These are phyloP conservation scores for Thomomys bottae DNA, from an alignment of 2,113 vertebrate species.

Conservation along the genomic window DNA sequence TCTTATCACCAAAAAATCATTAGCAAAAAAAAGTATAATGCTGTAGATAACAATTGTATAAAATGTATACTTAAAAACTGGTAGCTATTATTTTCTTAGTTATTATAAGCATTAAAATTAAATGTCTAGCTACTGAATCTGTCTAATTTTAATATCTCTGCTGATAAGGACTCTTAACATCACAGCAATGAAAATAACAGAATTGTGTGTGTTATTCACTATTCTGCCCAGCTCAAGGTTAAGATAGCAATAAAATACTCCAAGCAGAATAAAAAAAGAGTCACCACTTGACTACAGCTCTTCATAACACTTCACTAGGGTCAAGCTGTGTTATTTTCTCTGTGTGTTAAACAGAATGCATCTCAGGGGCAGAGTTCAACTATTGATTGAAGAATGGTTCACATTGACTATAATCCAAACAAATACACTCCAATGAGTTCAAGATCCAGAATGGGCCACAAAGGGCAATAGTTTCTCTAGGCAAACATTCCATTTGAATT, in stretches of 20 bases:
- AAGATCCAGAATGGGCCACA: conserved; percentile 17
- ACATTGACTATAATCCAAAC: conserved; percentile 43
- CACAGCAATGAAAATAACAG: conserved; percentile 49
- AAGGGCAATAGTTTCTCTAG: conserved; percentile 15
- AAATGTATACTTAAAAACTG: conserved; percentile 36
- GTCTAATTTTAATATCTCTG: conserved; percentile 28
- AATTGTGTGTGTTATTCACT: conserved; percentile 58
- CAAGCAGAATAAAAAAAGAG: conserved; percentile 49
- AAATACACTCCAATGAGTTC: conserved; percentile 37
- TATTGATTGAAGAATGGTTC: conserved; percentile 65
- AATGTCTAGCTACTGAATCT: conserved; percentile 47
- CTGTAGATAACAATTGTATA: background rate
- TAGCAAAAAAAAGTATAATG: too few relatives aligned
- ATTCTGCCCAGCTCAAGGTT: conserved; percentile 62
- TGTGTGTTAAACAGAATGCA: conserved; percentile 42
- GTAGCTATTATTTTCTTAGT: conserved; percentile 49
- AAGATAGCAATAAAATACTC: conserved; percentile 55
- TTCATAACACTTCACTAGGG: conserved; percentile 67
- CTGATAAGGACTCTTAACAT: conserved; percentile 67
- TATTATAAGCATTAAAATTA: conserved; percentile 43
- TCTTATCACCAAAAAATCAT: too few relatives aligned
- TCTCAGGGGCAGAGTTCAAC: conserved; percentile 56
- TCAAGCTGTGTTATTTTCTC: conserved; percentile 66
- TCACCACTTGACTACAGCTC: conserved; percentile 64
- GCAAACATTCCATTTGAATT: background rate